Evolutionary conservation across 2,113 vertebrate genomes (phyloP).

Genomic region (Phrynosoma platyrhinos): DNA sequence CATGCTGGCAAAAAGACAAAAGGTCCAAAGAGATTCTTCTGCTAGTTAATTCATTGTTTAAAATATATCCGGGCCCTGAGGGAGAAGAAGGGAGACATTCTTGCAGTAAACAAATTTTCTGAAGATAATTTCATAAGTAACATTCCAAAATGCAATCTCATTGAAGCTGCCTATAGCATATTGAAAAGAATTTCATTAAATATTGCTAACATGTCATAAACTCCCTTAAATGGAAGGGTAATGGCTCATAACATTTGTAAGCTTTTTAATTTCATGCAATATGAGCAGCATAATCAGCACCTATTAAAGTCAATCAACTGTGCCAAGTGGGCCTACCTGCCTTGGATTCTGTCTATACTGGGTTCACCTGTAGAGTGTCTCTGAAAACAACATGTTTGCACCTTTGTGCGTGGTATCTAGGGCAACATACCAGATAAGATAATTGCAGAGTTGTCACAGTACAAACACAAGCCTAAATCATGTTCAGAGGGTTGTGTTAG

Average conservation of each 20-base stretch:
- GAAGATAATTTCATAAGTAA: conserved; percentile 50
- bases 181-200: conserved; percentile 82
- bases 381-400: conserved; percentile 10
- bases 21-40: neutral
- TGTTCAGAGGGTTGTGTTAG: neutral
- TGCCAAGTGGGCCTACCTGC: conserved; percentile 74
- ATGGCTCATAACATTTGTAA: conserved; percentile 85
- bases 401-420: conserved; percentile 38
- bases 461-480: conserved; percentile 3
- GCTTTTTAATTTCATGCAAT: conserved; percentile 88
- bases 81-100: conserved; percentile 12
- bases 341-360: conserved; percentile 72
- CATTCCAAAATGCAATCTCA: conserved; percentile 68
- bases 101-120: conserved; percentile 50
- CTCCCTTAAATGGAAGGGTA: conserved; percentile 83
- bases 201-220: conserved; percentile 83
- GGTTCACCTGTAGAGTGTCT: conserved; percentile 53
- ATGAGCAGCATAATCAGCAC: conserved; percentile 83
- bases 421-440: neutral
- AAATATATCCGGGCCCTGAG: conserved; percentile 16
- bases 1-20: neutral
- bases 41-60: neutral
- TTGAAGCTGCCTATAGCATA: conserved; percentile 76
- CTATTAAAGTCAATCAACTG: conserved; percentile 81
- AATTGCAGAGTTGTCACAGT: conserved; percentile 28